Evolutionary conservation across 2,888 invertebrate genomes (phyloP).

Genomic region (Machimus rusticus): DNA sequence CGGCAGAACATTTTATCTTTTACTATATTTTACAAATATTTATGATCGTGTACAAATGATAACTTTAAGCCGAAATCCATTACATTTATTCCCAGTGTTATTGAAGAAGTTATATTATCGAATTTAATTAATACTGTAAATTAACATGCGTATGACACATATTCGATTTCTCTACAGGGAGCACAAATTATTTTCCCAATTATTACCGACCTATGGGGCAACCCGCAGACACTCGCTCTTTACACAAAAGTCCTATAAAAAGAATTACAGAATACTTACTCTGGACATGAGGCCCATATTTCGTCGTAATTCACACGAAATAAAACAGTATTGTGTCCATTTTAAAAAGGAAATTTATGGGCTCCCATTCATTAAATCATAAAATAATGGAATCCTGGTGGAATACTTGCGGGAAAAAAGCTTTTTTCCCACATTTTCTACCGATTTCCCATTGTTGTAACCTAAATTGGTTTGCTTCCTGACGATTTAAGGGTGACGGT

Average conservation of each 20-base stretch:
- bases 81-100: neutral
- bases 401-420: neutral
- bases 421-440: neutral
- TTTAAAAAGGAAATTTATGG: slow-evolving; percentile 11
- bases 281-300: neutral
- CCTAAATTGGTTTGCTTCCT: neutral
- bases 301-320: slow-evolving; percentile 11
- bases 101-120: neutral
- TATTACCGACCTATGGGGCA: neutral
- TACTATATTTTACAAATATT: neutral
- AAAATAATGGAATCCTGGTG: slow-evolving; percentile 6
- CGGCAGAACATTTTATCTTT: neutral
- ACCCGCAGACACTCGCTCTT: neutral
- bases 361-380: slow-evolving; percentile 8
- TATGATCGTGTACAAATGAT: neutral
- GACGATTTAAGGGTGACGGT: neutral
- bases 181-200: neutral
- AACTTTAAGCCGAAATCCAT: neutral
- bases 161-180: neutral
- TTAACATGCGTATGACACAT: neutral
- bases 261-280: neutral
- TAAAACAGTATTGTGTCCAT: slow-evolving; percentile 17
- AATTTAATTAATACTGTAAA: neutral
- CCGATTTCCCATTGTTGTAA: neutral
- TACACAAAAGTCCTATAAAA: neutral